Evolutionary conservation across 2,113 vertebrate species (phyloP), one percentile per base, ranked within the genome.

Genomic region (Gopherus flavomarginatus): DNA sequence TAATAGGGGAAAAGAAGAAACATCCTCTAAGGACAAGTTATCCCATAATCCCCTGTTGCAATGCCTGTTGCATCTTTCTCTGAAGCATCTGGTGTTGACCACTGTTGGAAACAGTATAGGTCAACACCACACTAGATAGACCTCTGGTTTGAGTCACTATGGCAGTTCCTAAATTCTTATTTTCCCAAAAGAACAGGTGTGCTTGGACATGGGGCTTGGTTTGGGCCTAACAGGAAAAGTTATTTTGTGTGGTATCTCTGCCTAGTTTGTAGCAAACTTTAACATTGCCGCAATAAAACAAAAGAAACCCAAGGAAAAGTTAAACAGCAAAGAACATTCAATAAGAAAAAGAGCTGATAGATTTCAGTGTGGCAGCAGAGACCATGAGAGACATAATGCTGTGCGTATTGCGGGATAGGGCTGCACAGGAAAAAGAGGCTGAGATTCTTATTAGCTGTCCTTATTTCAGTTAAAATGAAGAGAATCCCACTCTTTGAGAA

Each of bases 1-100:
- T 96, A 29, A 49, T 0, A 4, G 69, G 29, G 89, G 49, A 47
- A 35, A 72, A 95, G 35, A 93, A 86, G 83, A 90, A 75, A 31
- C 78, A 94, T 77, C 86, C 81, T n/a, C 56, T 85, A 83, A 92
- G 89, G 93, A n/a, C 19, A 94, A 85, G 82, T 93, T 81, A 87
- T 77, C 7, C 4, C 31, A 65, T 86, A 92, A 88, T 81, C 42
- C 49, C 54, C 72, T 54, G 62, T 10, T 87, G 52, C 50, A 65
- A 29, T 82, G 85, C 89, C 95, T 95, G 54, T 87, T 77, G 47
- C 19, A 52, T 62, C 86, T 94, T 77, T 42, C 38, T 13, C 72
- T 87, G 19, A 89, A 89, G 29, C 83, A 85, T 91, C 31, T 89
- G 52, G 88, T 38, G 50, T 79, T 87, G 85, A 38, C 86, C 50